Evolutionary conservation across 2,113 vertebrate species (phyloP), one percentile per base, ranked within the genome.

Genomic region (Callithrix jacchus): DNA sequence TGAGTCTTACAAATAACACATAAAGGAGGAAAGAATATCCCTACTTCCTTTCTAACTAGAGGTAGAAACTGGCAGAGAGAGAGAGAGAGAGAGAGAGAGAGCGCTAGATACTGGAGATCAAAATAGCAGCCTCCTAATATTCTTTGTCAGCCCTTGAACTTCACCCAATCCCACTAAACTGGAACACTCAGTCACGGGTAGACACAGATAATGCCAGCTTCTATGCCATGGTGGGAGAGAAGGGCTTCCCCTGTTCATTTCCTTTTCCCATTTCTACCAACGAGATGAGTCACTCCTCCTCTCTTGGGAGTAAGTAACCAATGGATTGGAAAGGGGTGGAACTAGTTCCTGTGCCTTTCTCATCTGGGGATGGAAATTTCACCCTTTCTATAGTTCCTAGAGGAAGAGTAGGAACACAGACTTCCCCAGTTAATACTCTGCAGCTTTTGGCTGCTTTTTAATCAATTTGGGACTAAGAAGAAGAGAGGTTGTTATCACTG

Each of bases 221-320:
- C 21, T 16, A 14, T 11, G n/a, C 10, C 1, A 0, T 13, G 42
- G 3, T 14, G 37, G n/a, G 40, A 42, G 10, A 56, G 25, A 14
- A 11, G 8, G 8, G 1, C 13, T 64, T 6, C 18, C 30, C 2
- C 1, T 56, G 1, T 21, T 30, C 14, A 4, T 0, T 66, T 80
- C 58, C 37, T 47, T 68, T 49, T 45, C 35, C 9, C 25, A 14
- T 64, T 64, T 14, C 66, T 14, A 74, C 30, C 66, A 12, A 3
- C 37, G 64, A 79, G n/a, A 37, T 61, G 25, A 76, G 37, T 18
- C 23, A 8, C 2, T n/a, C 17, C 42, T 70, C 58, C 30, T 47
- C 1, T 32, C 2, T 17, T n/a, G n/a, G 16, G 27, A 23, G 66
- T 10, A 7, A 30, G 49, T 3, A n/a, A 68, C 18, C 12, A 25